Base-by-base conservation (phyloP, 2,113 vertebrate genomes). In the Tragelaphus buxtoni region DNA sequence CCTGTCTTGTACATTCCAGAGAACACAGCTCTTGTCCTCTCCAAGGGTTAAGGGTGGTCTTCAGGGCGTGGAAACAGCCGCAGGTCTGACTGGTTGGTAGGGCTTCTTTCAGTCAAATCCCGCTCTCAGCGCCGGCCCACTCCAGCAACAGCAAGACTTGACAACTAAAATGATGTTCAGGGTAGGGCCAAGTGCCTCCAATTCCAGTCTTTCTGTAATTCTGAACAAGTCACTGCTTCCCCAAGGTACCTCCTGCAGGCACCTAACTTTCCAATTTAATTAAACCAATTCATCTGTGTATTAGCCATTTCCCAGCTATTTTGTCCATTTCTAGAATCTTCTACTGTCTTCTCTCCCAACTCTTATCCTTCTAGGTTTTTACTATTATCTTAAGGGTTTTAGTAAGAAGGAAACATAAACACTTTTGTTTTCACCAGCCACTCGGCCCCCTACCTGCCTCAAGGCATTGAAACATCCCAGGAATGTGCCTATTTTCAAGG, bases 371-470 rank as follows among this genome's bases (percentile, higher is more conserved):
- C 90, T 17, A 5, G 35, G 10, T 45, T 86, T 77, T 77, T 72
- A 53, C 60, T 39, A 24, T 51, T 85, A 28, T 77, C 24, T 55
- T 76, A 18, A 1, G 2, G 8, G 32, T 61, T 72, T 74, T 72
- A 39, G 35, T 82, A 63, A 86, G 39, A 63, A 42, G 11, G 14
- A 95, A 49, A 65, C 28, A n/a, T 26, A 80, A n/a, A 65, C 20
- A 32, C 20, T 39, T 13, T 77, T n/a, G 20, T 58, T 69, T 77
- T 79, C 20, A 26, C 32, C 32, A 61, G 14, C 7, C 42, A 42
- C 32, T 12, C 10, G 2, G 0, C 76, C 14, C 28, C 4, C 16
- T 2, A 32, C 28, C 45, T 2, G 0, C 28, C 9, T 8, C 74
- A 77, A 53, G 51, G 20, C 49, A 26, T 13, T 85, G 14, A 65